phyloP scores from a whole-genome alignment of 53 echinoderm and acorn worm species.

The Temnopleurus reevesii region DNA sequence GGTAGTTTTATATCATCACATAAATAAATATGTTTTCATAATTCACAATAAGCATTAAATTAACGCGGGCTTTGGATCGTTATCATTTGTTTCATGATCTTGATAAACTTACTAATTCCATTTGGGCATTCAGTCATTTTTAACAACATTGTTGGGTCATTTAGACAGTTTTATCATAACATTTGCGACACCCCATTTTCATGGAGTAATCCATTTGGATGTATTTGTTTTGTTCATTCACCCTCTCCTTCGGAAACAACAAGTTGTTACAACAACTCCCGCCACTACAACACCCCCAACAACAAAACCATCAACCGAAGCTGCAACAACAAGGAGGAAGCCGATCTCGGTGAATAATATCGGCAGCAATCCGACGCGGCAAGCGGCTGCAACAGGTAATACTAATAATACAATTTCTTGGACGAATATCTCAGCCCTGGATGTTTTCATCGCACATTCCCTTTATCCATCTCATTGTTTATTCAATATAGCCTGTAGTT shows the following conservation, averaged over 20 bases:
- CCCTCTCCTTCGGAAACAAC: not conserved
- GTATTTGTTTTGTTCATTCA: conserved; percentile 19
- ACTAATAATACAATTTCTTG: not conserved
- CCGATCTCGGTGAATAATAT: not conserved
- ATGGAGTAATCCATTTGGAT: not conserved
- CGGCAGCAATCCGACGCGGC: not conserved
- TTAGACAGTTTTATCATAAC: not conserved
- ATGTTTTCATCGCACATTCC: not conserved
- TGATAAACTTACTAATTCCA: not conserved
- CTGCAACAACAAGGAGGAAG: not conserved
- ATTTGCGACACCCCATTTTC: not conserved
- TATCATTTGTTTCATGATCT: no score
- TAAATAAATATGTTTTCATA: no score
- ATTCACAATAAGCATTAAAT: no score
- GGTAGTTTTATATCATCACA: no score
- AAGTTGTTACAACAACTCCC: not conserved
- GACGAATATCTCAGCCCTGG: not conserved
- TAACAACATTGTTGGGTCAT: not conserved
- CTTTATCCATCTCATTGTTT: no score
- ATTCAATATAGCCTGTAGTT: not conserved
- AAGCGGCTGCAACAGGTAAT: not conserved
- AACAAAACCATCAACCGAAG: not conserved
- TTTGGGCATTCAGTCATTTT: not conserved
- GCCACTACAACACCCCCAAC: not conserved
- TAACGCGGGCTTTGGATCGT: no score